A percentile compares a stretch with the other conserved stretches of the same genome.
phyloP scores from a whole-genome alignment of 2,113 vertebrate genomes.

The Anhinga rufa region DNA sequence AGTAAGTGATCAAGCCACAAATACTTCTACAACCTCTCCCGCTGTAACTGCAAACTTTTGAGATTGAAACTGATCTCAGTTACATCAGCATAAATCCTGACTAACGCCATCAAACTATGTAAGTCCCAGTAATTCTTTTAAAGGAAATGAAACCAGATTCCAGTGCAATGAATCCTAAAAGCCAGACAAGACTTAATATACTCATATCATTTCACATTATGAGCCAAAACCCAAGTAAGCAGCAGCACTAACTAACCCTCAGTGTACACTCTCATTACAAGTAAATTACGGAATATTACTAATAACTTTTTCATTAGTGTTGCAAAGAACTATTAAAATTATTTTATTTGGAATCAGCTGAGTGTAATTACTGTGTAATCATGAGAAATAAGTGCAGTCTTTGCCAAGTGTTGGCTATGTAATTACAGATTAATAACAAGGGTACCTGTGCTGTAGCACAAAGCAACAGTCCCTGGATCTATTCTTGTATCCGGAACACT shows the following conservation, averaged over 20 bases:
- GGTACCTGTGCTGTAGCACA: not conserved
- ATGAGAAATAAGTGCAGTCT: not conserved
- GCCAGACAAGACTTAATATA: not conserved
- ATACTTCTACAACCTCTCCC: not conserved
- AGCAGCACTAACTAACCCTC: slow-evolving; percentile 1
- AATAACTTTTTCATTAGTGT: not conserved
- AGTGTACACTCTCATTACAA: not conserved
- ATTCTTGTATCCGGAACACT: not conserved
- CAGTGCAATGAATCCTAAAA: not conserved
- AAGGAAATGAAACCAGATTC: not conserved
- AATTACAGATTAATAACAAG: not conserved
- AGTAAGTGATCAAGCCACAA: not conserved
- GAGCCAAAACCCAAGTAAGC: not conserved
- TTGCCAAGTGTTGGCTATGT: not conserved
- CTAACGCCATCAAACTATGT: not conserved
- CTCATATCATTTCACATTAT: not conserved
- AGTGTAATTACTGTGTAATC: not conserved
- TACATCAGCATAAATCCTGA: not conserved
- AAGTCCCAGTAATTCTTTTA: not conserved
- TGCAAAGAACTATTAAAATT: not conserved
- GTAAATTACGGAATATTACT: not conserved
- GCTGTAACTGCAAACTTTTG: not conserved
- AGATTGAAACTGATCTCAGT: not conserved
- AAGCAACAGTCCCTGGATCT: not conserved
- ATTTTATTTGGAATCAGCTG: not conserved